A percentile compares a stretch with the other conserved stretches of the same genome.
These are phyloP conservation scores for Drosophila kuntzei DNA, from an alignment of 2,888 invertebrate genomes.

Conservation along the genomic window DNA sequence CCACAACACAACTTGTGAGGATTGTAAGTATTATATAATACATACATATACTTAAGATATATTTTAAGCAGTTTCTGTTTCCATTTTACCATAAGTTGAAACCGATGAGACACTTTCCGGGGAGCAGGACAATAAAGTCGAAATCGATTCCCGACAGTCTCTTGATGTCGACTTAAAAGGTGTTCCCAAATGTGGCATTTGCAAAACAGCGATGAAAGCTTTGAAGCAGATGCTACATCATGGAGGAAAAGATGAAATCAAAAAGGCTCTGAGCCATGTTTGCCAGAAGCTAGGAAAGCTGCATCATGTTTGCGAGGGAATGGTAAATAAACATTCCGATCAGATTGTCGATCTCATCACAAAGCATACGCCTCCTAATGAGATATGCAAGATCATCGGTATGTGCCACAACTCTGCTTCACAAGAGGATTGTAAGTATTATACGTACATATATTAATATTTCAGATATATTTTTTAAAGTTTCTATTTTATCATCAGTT, in stretches of 20 bases:
- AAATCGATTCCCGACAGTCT: too few species aligned
- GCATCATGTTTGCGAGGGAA: not conserved
- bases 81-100: not conserved
- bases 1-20: not conserved
- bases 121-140: not conserved
- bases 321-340: constrained; percentile 10
- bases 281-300: constrained; percentile 3
- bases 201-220: not conserved
- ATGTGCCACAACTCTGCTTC: constrained; percentile 1
- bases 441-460: not conserved
- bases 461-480: not conserved
- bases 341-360: constrained; percentile 12
- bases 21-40: not conserved
- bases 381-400: constrained; percentile 12
- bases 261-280: not conserved
- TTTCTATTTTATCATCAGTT: not conserved
- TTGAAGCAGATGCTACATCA: not conserved
- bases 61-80: not conserved
- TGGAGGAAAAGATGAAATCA: constrained; percentile 10
- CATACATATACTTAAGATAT: not conserved
- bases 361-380: not conserved
- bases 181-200: constrained; percentile 4
- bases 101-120: not conserved
- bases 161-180: not conserved
- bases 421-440: not conserved